A percentile compares a stretch with the other conserved stretches of the same genome.
These are phyloP conservation scores for Odontophorus gujanensis DNA, from an alignment of 2,113 vertebrate species.

Conservation along the genomic window DNA sequence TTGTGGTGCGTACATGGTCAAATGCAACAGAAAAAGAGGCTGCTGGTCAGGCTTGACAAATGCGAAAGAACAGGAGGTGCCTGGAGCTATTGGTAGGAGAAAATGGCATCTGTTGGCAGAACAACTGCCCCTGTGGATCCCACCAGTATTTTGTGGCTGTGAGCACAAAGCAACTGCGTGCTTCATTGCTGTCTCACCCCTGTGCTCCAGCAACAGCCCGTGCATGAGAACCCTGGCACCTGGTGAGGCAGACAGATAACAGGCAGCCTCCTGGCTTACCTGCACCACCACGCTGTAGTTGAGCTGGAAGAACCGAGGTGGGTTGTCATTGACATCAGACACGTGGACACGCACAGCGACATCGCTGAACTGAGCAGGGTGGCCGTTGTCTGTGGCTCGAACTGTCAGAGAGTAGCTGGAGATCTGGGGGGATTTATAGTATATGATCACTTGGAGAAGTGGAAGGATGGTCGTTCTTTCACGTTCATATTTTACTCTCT, in stretches of 20 bases:
- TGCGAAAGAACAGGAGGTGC: background rate
- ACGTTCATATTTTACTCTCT: background rate
- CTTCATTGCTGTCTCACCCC: background rate
- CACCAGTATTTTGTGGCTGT: background rate
- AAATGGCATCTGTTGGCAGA: background rate
- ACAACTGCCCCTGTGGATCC: background rate
- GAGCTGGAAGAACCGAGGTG: slow-evolving; percentile 91
- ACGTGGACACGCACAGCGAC: slow-evolving; percentile 81
- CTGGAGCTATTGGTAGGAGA: background rate
- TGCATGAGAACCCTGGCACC: background rate
- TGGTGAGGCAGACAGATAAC: background rate
- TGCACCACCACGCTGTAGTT: slow-evolving; percentile 90
- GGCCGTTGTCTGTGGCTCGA: slow-evolving; percentile 88
- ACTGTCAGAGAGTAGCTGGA: slow-evolving; percentile 89
- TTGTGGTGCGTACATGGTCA: background rate
- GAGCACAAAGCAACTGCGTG: background rate
- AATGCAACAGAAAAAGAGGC: background rate
- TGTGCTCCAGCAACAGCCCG: background rate
- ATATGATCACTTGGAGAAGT: slow-evolving; percentile 24
- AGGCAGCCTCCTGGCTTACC: slow-evolving; percentile 72
- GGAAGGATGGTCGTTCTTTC: background rate
- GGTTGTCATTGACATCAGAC: slow-evolving; percentile 93
- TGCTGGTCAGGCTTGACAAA: background rate
- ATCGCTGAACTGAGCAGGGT: slow-evolving; percentile 84
- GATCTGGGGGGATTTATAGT: slow-evolving; percentile 72